phyloP scores from a whole-genome alignment of 2,888 invertebrate species.

The Caenorhabditis afra region DNA sequence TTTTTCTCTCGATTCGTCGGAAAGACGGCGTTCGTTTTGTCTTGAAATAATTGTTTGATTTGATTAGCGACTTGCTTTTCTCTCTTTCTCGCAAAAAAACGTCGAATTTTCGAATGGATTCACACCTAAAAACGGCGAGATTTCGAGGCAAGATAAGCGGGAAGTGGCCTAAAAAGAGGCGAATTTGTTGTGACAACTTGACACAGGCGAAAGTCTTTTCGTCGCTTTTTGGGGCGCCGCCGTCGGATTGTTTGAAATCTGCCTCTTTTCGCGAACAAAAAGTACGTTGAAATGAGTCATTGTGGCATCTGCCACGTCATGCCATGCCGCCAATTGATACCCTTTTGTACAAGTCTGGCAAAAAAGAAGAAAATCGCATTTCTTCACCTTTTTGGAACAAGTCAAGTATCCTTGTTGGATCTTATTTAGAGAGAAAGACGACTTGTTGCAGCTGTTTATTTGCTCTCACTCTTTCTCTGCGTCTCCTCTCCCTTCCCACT shows the following conservation, averaged over 20 bases:
- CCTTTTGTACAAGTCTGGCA: too few species aligned
- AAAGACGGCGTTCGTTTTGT: background rate
- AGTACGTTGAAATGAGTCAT: too few species aligned
- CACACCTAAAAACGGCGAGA: conserved; percentile 4
- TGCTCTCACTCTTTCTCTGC: conserved; percentile 2
- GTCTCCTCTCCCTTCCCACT: conserved; percentile 13
- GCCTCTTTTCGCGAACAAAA: too few species aligned
- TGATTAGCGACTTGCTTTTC: background rate
- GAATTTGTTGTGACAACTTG: conserved; percentile 41
- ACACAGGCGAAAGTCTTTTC: conserved; percentile 8
- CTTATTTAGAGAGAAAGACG: conserved; percentile 14
- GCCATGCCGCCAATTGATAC: too few species aligned
- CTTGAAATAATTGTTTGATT: conserved; percentile 14
- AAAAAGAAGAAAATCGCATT: too few species aligned
- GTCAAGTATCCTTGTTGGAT: too few species aligned
- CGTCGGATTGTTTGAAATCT: too few species aligned
- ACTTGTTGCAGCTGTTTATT: conserved; percentile 24
- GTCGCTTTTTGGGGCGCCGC: conserved; percentile 23
- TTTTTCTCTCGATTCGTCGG: conserved; percentile 1
- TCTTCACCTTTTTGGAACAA: too few species aligned
- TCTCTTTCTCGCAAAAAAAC: background rate
- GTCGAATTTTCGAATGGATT: background rate
- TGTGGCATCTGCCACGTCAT: too few species aligned
- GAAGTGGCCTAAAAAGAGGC: conserved; percentile 26
- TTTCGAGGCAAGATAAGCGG: conserved; percentile 18